phyloP scores from a whole-genome alignment of 2,888 invertebrate species.

The Ectropis crepuscularia region DNA sequence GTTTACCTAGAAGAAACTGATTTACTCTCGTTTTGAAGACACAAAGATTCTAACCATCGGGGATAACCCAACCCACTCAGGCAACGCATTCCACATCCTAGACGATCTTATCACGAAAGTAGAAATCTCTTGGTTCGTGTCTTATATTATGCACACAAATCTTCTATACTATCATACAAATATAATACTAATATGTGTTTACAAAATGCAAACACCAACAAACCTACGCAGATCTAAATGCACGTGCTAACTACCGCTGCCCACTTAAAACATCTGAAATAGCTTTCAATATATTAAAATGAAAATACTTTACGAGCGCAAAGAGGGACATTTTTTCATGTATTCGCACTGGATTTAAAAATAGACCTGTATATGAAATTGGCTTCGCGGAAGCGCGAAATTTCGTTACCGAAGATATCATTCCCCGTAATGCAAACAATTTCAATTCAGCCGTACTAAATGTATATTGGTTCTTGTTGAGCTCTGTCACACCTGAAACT shows the following conservation, averaged over 20 bases:
- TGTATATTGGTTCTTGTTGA: neutral
- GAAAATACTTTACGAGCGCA: conserved; percentile 12
- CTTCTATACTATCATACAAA: too few species aligned
- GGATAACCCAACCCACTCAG: too few species aligned
- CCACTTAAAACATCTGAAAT: conserved; percentile 10
- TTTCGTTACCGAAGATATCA: neutral
- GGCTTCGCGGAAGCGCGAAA: conserved; percentile 7
- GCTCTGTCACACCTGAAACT: neutral
- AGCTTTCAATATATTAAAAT: conserved; percentile 9
- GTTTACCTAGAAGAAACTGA: too few species aligned
- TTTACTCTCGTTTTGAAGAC: too few species aligned
- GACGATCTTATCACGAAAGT: too few species aligned
- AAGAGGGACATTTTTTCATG: conserved; percentile 3
- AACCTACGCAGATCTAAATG: conserved; percentile 13
- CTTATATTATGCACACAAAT: too few species aligned
- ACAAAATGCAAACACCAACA: conserved; percentile 6
- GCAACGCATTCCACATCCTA: too few species aligned
- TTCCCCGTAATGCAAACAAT: conserved; percentile 3
- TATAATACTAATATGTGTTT: neutral
- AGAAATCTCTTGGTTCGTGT: too few species aligned
- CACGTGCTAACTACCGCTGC: conserved; percentile 9
- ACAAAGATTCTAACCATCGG: too few species aligned
- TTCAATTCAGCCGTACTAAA: neutral
- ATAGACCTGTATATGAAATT: conserved; percentile 11
- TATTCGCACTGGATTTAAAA: conserved; percentile 10